Conservation (phyloP, 2,888 invertebrate genomes). For the Artemia sp. region DNA sequence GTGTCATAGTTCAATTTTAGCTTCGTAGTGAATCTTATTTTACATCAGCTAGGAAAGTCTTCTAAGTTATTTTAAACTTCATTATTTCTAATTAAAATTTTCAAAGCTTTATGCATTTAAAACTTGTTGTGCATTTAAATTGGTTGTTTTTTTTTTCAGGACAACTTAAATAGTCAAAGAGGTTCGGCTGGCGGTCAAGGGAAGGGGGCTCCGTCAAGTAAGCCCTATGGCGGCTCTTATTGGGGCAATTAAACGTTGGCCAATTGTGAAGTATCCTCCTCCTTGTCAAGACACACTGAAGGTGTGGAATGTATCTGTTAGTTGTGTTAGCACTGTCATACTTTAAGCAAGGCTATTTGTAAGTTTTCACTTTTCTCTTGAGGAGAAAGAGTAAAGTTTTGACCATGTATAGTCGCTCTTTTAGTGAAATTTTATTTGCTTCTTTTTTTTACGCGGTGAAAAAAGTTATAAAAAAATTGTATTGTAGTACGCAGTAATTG, state of each 20-base stretch:
- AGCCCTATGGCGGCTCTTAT: constrained; percentile 22
- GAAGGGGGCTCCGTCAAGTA: constrained; percentile 7
- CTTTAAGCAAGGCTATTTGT: background rate
- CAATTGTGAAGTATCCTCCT: background rate
- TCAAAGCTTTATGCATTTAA: too few species aligned
- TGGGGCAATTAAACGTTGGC: constrained; percentile 20
- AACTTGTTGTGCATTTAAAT: too few species aligned
- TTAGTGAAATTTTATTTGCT: background rate
- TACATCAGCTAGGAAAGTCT: too few species aligned
- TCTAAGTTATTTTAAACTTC: too few species aligned
- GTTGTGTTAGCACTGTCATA: constrained; percentile 6
- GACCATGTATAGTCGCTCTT: constrained; percentile 14
- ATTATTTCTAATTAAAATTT: too few species aligned
- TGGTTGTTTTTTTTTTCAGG: too few species aligned
- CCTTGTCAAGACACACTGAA: background rate
- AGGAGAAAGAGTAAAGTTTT: background rate
- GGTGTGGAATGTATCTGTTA: background rate
- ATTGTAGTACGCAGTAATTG: constrained; percentile 5
- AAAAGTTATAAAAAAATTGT: background rate
- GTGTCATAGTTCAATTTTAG: too few species aligned
- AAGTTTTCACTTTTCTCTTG: constrained; percentile 3
- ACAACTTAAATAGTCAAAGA: background rate
- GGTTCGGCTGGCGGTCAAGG: constrained; percentile 1
- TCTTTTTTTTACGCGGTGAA: constrained; percentile 14
- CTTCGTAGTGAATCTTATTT: too few species aligned